A percentile compares a stretch with the other conserved stretches of the same genome.
These are phyloP conservation scores for Harpegnathos saltator DNA, from an alignment of 1,140 invertebrate genomes.

Conservation along the genomic window DNA sequence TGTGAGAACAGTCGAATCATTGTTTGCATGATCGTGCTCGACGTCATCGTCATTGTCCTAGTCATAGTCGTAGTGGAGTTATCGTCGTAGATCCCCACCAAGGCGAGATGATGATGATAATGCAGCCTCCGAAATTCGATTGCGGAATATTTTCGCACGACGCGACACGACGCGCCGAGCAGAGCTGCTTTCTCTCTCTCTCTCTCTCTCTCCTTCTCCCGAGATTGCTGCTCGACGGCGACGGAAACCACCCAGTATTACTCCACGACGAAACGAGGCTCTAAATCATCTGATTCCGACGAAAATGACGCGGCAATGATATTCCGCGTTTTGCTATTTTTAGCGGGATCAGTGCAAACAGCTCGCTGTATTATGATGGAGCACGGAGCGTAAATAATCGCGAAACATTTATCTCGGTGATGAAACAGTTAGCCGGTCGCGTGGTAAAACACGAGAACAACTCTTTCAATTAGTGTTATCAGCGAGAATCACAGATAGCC, in stretches of 20 bases:
- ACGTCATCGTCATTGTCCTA: slow-evolving; percentile 8
- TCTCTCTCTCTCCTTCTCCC: too few species aligned
- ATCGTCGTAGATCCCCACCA: neutral
- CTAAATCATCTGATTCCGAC: slow-evolving; percentile 21
- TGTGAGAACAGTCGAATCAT: slow-evolving; percentile 72
- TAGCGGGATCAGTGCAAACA: neutral
- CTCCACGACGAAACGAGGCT: neutral
- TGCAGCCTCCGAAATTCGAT: slow-evolving; percentile 45
- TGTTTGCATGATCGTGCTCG: slow-evolving; percentile 66
- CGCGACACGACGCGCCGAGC: neutral
- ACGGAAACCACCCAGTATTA: slow-evolving; percentile 21
- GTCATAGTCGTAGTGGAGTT: neutral
- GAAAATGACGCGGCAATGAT: neutral
- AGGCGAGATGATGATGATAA: slow-evolving; percentile 32
- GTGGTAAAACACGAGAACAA: too few species aligned
- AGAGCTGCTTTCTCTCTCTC: too few species aligned
- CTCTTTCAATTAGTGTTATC: too few species aligned
- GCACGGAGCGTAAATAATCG: neutral
- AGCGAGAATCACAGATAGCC: too few species aligned
- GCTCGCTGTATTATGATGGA: neutral
- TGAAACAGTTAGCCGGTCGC: too few species aligned
- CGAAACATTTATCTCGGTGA: neutral
- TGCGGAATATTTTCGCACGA: slow-evolving; percentile 45
- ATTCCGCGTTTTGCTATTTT: slow-evolving; percentile 14
- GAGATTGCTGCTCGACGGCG: slow-evolving; percentile 16